phyloP scores from a whole-genome alignment of 64 coral and sea anemone genomes.

The Stylophora pistillata region DNA sequence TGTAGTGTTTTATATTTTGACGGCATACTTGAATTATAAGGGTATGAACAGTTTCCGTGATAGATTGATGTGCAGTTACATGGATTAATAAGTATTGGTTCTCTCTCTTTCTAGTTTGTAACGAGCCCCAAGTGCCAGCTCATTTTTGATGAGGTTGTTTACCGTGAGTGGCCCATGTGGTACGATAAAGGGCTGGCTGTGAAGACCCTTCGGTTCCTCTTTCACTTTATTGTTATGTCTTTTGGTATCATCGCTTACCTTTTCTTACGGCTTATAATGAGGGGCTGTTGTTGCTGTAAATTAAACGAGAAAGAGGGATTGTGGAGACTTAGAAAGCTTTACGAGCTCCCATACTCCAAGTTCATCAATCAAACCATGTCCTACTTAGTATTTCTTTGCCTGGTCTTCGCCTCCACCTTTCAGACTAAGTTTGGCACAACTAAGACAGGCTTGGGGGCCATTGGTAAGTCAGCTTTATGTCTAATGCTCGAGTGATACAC shows the following conservation, averaged over 20 bases:
- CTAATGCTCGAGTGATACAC: no score
- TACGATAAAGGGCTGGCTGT: neutral
- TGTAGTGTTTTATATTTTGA: no score
- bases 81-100: neutral
- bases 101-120: neutral
- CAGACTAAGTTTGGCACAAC: neutral
- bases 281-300: neutral
- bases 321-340: neutral
- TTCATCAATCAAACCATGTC: conserved; percentile 37
- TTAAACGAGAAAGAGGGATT: neutral
- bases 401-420: neutral
- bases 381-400: conserved; percentile 7
- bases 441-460: neutral
- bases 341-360: conserved; percentile 40
- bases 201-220: neutral
- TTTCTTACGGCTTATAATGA: neutral
- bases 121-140: conserved; percentile 5
- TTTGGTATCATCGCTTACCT: neutral
- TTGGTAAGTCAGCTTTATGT: neutral
- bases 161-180: neutral
- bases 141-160: conserved; percentile 2
- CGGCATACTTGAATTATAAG: no score
- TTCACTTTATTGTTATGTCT: neutral
- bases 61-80: no score
- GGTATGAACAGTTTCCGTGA: no score